Conservation (phyloP, 2,888 invertebrate species). For the Phymatocera aterrima region DNA sequence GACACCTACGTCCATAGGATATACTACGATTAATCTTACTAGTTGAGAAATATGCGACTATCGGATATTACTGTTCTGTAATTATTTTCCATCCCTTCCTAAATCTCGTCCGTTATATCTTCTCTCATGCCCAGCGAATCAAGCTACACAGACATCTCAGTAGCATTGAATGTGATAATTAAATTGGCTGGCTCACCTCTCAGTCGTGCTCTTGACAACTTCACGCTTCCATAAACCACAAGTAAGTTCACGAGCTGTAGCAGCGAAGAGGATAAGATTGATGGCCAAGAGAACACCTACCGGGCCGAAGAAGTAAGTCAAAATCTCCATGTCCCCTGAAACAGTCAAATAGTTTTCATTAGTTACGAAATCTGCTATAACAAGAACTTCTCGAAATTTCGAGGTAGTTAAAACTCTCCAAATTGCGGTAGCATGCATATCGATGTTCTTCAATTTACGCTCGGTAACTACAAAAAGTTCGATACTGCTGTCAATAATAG, state of each 20-base stretch:
- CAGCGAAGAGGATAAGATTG: slow-evolving; percentile 87
- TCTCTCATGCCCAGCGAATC: background rate
- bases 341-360: slow-evolving; percentile 49
- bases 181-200: slow-evolving; percentile 76
- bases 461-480: background rate
- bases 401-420: background rate
- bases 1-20: too few species aligned
- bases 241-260: slow-evolving; percentile 89
- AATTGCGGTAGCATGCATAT: too few species aligned
- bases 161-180: slow-evolving; percentile 27
- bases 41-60: too few species aligned
- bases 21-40: too few species aligned
- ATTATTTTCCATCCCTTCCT: background rate
- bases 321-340: slow-evolving; percentile 85
- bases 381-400: background rate
- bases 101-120: background rate
- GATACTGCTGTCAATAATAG: background rate
- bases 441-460: background rate
- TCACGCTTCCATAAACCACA: slow-evolving; percentile 93
- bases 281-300: slow-evolving; percentile 87
- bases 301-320: slow-evolving; percentile 91
- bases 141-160: background rate
- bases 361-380: background rate
- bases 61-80: too few species aligned
- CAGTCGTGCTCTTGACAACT: slow-evolving; percentile 89